Base-by-base conservation (phyloP, 2,113 vertebrate species). In the Hippocampus comes region DNA sequence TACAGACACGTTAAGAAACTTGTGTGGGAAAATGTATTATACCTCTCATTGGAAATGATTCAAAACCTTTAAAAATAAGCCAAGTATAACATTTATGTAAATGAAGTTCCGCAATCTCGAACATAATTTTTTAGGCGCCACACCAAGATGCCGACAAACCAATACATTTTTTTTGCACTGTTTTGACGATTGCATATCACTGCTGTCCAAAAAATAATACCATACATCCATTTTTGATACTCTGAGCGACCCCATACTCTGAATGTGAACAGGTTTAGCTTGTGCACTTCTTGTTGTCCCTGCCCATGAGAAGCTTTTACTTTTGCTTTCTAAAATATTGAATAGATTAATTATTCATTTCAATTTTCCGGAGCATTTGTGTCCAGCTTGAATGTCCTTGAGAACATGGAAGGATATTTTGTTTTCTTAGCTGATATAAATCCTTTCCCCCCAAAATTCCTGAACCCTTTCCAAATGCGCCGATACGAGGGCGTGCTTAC, bases 341-440 rank as follows among this genome's bases (percentile, higher is more conserved):
- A 73, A 71, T 53, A 5, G 53, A 73, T 72, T 18, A 72, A 63
- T 68, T 57, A 42, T 70, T 76, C 43, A 34, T 65, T 65, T 65
- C 63, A n/a, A 65, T 43, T 65, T 65, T 43, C 41, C 63, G 11
- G 8, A 23, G 63, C 63, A 43, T 65, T 65, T 46, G 63, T 3
- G 63, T 23, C 38, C 38, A 6, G 12, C 41, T 65, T 20, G 67
- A 59, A 38, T 63, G 48, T 49, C 70, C 59, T 77, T 82, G 49
- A 66, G 71, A 23, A 65, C 27, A 51, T 63, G 7, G 41, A 61
- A 57, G 48, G 23, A 66, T 59, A 41, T 63, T 69, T 59, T 18
- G 20, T 27, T 41, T 61, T 68, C 51, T 20, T 12, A 14, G 12
- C 21, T 21, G 27, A 51, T 42, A 42, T 49, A 48, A 67, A 66